A percentile compares a stretch with the other conserved stretches of the same genome.
Conservation (phyloP, 1,140 invertebrate genomes). For the Temnothorax curvispinosus region DNA sequence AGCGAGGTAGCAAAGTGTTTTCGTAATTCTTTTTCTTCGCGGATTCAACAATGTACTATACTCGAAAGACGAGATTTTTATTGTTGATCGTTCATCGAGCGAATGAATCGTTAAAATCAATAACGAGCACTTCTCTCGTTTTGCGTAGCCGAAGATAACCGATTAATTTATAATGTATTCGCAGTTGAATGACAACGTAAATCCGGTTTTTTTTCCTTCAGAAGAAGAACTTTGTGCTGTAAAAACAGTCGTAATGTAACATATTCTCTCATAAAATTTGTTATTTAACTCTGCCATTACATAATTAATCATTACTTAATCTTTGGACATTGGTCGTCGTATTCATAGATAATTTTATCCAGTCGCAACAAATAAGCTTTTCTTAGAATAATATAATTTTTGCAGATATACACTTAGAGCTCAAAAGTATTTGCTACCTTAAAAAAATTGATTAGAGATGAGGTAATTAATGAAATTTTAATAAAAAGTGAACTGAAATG, state of each 20-base stretch:
- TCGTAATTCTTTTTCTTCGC: not conserved
- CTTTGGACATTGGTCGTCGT: not conserved
- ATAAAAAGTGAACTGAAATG: no score
- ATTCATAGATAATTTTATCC: not conserved
- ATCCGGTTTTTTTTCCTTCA: no score
- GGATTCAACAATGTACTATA: not conserved
- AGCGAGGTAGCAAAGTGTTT: not conserved
- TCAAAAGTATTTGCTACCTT: no score
- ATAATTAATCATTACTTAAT: constrained; percentile 25
- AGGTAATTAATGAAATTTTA: no score
- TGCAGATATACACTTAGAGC: not conserved
- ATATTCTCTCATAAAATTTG: not conserved
- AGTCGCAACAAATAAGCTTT: not conserved
- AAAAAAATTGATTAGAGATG: no score
- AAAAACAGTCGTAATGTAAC: not conserved
- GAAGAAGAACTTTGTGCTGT: not conserved
- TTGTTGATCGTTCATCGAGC: not conserved
- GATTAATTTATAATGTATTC: not conserved
- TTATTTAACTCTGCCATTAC: constrained; percentile 27
- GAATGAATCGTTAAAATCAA: not conserved
- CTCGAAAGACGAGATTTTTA: not conserved
- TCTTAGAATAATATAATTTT: not conserved
- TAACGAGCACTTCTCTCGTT: not conserved
- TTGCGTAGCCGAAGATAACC: not conserved
- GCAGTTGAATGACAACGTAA: not conserved